Evolutionary conservation across 2,797 vertebrate species (phyloP), one percentile per base, ranked within the genome.

Genomic region (Lepidocolaptes lacrymiger): DNA sequence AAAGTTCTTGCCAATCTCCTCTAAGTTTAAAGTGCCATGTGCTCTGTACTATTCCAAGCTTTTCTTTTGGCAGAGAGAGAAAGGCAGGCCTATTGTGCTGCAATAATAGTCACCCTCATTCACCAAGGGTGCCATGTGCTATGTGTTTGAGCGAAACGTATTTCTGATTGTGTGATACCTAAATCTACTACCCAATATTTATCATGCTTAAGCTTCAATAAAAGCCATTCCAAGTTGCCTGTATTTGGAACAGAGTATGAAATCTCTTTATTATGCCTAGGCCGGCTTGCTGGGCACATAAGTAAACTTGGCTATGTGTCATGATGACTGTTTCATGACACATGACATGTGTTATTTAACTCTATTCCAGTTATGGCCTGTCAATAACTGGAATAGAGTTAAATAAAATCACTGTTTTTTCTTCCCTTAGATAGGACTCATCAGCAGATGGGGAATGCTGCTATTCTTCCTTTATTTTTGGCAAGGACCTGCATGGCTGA

Each of bases 381-480:
- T 87, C 73, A 69, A 49, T 96, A 92, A 93, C 74, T 90, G 86
- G 91, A 93, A 85, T 86, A 77, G 89, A 96, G 91, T 96, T 87
- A 93, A 95, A 93, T 95, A 93, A 56, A 94, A 86, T 78, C 90
- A 86, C 68, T 94, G 90, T 91, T 97, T 97, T 93, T 56, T 96
- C 76, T 95, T 96, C 36, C 88, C 85, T 93, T 93, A 92, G 83
- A 92, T 69, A 95, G 86, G 83, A 94, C 84, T 89, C 81, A 82
- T 93, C 95, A 95, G 96, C 96, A 98, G 97, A 97, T 97, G 94
- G 96, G 95, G 87, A 93, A 89, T 48, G 84, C 88, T 89, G 82
- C 93, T 84, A 90, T 94, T 93, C 89, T 89, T 96, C 64, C 84
- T 91, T 85, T 91, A 61, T 79, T 96, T 89, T 91, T 97, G 95